phyloP scores from a whole-genome alignment of 2,888 invertebrate genomes.

The Mactromeris polynyma region DNA sequence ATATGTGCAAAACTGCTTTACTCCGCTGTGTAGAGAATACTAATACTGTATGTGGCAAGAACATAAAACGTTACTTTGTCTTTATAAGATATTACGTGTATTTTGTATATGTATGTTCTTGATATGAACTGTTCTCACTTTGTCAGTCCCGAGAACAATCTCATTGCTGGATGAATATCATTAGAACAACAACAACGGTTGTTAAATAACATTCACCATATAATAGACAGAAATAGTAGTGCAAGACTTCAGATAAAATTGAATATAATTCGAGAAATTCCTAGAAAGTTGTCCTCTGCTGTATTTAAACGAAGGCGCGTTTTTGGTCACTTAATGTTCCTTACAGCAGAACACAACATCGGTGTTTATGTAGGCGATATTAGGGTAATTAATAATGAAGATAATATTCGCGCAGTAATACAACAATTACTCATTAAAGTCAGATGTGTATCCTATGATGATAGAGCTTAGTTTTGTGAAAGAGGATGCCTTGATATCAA shows the following conservation, averaged over 20 bases:
- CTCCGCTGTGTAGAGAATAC: too few species aligned
- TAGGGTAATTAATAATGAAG: neutral
- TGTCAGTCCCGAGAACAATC: slow-evolving; percentile 13
- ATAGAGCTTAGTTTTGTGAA: too few species aligned
- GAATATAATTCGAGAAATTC: neutral
- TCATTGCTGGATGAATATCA: neutral
- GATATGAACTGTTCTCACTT: slow-evolving; percentile 21
- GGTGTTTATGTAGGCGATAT: neutral
- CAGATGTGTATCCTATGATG: too few species aligned
- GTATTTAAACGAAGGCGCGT: too few species aligned
- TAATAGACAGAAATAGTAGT: neutral
- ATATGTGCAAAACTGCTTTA: too few species aligned
- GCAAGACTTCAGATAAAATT: neutral
- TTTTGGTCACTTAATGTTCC: neutral
- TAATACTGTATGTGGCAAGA: too few species aligned
- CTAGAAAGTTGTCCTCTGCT: neutral
- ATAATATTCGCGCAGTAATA: neutral
- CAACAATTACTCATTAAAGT: too few species aligned
- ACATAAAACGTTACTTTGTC: too few species aligned
- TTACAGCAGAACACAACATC: neutral
- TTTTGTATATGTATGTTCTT: too few species aligned
- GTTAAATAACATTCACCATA: neutral
- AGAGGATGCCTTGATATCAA: too few species aligned
- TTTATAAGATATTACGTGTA: too few species aligned
- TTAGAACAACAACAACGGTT: neutral